Conservation (phyloP, 1,140 invertebrate genomes). For the Drosophila ercepeae region DNA sequence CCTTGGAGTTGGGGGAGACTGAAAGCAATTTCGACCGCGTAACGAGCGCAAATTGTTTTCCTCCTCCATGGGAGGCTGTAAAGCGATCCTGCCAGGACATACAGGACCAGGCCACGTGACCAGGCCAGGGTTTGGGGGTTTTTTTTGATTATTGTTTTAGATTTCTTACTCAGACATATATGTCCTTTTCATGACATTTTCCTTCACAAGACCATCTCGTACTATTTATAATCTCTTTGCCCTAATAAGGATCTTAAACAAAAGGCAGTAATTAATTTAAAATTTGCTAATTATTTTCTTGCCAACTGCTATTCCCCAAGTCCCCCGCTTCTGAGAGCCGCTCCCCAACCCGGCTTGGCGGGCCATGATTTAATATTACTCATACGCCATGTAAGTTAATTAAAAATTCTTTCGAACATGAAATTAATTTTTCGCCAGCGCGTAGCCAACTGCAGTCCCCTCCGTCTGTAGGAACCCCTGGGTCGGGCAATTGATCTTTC, state of each 20-base stretch:
- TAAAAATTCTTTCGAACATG: conserved; percentile 68
- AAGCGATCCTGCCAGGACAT: conserved; percentile 35
- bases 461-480: too few species aligned
- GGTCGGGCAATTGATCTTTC: conserved; percentile 32
- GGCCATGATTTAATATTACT: conserved; percentile 61
- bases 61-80: conserved; percentile 29
- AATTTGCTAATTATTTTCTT: neutral
- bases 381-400: conserved; percentile 67
- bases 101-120: conserved; percentile 36
- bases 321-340: neutral
- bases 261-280: neutral
- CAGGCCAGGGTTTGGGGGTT: neutral
- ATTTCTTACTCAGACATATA: neutral
- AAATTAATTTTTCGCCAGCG: conserved; percentile 55
- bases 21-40: conserved; percentile 65
- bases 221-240: neutral
- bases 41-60: conserved; percentile 76
- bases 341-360: neutral
- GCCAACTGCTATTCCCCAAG: neutral
- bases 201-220: too few species aligned
- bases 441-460: conserved; percentile 29
- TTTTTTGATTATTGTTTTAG: conserved; percentile 33
- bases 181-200: neutral
- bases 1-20: conserved; percentile 23
- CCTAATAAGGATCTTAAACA: neutral